Evolutionary conservation across 2,113 vertebrate species (phyloP).

Genomic region (Paratilapia polleni): DNA sequence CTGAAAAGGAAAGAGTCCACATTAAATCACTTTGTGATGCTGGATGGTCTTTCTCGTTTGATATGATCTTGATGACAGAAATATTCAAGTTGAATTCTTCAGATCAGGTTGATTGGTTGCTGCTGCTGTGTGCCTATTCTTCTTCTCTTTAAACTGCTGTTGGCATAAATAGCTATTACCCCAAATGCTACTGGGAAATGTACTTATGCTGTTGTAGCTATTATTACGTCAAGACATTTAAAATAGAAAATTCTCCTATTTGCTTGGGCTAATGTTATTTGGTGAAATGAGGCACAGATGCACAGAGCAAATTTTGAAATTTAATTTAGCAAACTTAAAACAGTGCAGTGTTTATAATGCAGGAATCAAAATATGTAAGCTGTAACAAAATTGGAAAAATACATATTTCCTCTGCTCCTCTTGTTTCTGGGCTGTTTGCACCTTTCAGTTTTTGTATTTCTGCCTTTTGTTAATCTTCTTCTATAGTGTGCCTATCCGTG

Average conservation of each 20-base stretch:
- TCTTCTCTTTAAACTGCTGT: fast-evolving
- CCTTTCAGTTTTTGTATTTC: not conserved
- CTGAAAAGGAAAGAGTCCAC: too few relatives aligned
- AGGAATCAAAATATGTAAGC: not conserved
- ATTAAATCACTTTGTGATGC: too few relatives aligned
- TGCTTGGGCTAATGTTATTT: not conserved
- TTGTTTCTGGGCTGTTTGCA: not conserved
- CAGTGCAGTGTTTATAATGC: not conserved
- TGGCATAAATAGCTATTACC: fast-evolving
- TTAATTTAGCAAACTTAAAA: not conserved
- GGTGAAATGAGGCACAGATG: not conserved
- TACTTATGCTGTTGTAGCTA: not conserved
- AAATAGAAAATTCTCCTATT: not conserved
- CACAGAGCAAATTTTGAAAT: not conserved
- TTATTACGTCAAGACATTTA: not conserved
- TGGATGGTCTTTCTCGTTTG: too few relatives aligned
- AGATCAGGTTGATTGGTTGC: not conserved
- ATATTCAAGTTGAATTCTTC: fast-evolving
- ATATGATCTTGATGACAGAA: not conserved
- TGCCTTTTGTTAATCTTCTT: slow-evolving; percentile 15
- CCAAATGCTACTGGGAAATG: not conserved
- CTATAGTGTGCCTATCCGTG: not conserved
- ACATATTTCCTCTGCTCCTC: fast-evolving
- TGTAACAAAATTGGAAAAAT: not conserved
- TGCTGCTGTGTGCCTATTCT: not conserved